Percentiles rank a stretch among this genome's conserved stretches.
Evolutionary conservation across 2,797 vertebrate genomes (phyloP).

Genomic region (Pangasius larnaudii): DNA sequence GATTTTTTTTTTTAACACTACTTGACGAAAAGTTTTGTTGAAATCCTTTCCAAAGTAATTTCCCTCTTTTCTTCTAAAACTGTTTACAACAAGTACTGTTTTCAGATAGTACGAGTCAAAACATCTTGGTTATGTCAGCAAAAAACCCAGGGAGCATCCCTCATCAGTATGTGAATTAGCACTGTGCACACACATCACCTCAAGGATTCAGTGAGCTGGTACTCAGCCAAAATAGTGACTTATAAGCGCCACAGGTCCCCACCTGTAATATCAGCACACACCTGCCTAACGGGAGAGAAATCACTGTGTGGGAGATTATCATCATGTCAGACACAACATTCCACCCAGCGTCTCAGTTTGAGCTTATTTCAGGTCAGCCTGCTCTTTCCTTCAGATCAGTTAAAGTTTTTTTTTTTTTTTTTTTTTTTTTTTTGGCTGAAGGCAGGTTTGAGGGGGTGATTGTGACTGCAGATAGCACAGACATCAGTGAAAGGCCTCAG

Average conservation of each 20-base stretch:
- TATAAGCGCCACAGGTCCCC: not conserved
- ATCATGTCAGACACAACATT: not conserved
- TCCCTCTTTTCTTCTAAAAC: not conserved
- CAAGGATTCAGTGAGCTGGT: not conserved
- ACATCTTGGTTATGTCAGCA: not conserved
- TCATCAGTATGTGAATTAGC: not conserved
- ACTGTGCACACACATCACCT: not conserved
- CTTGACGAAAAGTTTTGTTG: not conserved
- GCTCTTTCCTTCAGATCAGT: constrained; percentile 10
- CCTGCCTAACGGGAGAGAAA: constrained; percentile 9
- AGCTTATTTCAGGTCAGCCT: constrained; percentile 11
- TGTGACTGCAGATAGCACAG: constrained; percentile 31
- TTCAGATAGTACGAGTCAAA: not conserved
- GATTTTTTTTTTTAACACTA: not conserved
- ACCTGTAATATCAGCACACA: constrained; percentile 21
- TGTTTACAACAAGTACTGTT: not conserved
- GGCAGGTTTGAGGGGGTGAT: constrained; percentile 34
- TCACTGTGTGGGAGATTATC: constrained; percentile 12
- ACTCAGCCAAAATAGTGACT: constrained; percentile 11
- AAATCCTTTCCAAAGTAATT: not conserved
- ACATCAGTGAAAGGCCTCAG: constrained; percentile 31
- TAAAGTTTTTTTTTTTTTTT: not conserved
- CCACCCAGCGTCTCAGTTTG: not conserved
- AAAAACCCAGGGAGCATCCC: not conserved
- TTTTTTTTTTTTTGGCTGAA: not conserved